Base-by-base conservation (phyloP, 2,113 vertebrate species). In the Axis porcinus region DNA sequence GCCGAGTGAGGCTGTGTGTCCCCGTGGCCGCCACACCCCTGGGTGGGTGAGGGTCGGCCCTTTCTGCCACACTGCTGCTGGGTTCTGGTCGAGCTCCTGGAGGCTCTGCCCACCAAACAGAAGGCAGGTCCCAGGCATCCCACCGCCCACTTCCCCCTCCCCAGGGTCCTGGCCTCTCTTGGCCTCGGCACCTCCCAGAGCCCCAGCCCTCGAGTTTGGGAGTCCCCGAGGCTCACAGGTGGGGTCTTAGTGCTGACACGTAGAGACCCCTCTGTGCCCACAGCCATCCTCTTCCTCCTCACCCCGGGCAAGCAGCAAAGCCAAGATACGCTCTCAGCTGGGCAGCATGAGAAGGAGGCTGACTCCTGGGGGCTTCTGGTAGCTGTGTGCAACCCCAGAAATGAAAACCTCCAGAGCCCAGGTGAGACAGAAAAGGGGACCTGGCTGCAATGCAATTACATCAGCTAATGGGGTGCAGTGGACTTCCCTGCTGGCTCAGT, bases 401-500 rank as follows among this genome's bases (percentile, higher is more conserved):
- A 97, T 96, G 97, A 97, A 97, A 86, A 94, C 92, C 64, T 36
- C 76, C 86, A 89, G 95, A 98, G 89, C 84, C 97, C 87, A 94
- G 95, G 96, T 97, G 47, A 78, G 54, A 6, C 60, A 64, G 0
- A 12, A 2, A 11, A 57, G 78, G 60, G 94, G 82, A 90, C 84
- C 74, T 89, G 89, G 90, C 97, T 95, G 97, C 97, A 47, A 47
- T 9, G 74, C 15, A 78, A 47, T 78, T 97, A 87, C 87, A 33
- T 5, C 83, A n/a, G 95, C 67, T 70, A 40, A 70, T 23, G n/a
- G 19, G 10, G n/a, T 70, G 5, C 3, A 12, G 19, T 12, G 67
- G 67, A 5, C 19, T 70, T 70, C n/a, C n/a, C 8, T 12, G n/a
- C n/a, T 40, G n/a, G n/a, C 10, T 40, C 67, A 70, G 67, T 40